Percentiles rank a stretch among this genome's conserved stretches.
Conservation (phyloP, 2,113 vertebrate species). For the Brachirus orientalis region DNA sequence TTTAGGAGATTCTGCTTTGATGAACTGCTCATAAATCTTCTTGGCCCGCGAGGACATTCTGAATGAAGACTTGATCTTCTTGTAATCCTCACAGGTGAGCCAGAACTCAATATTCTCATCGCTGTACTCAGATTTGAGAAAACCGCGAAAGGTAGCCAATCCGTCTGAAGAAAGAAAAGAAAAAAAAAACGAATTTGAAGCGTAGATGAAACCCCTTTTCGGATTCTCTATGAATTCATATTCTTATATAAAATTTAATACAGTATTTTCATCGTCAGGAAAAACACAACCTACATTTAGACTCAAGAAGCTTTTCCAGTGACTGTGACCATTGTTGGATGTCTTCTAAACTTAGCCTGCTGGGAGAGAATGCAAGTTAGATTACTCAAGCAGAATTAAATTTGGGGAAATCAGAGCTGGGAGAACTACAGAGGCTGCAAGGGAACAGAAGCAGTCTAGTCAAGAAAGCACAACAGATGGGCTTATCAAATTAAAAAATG, state of each 20-base stretch:
- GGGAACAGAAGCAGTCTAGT: constrained; percentile 14
- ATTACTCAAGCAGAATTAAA: constrained; percentile 55
- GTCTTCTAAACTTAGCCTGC: constrained; percentile 84
- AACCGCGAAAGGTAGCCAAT: constrained; percentile 81
- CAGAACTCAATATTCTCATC: constrained; percentile 87
- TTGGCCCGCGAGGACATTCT: constrained; percentile 81
- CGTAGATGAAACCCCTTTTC: not conserved
- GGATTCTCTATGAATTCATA: constrained; percentile 13
- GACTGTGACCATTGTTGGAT: constrained; percentile 85
- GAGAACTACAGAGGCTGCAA: not conserved
- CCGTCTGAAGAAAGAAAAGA: constrained; percentile 73
- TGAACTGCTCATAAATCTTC: constrained; percentile 84
- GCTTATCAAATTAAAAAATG: constrained; percentile 55
- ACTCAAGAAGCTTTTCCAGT: constrained; percentile 82
- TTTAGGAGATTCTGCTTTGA: constrained; percentile 83
- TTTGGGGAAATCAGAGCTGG: constrained; percentile 44
- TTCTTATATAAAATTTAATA: constrained; percentile 32
- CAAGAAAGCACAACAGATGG: constrained; percentile 36
- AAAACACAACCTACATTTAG: constrained; percentile 80
- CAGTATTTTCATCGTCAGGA: constrained; percentile 17
- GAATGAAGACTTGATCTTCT: constrained; percentile 81
- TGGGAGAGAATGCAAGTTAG: constrained; percentile 61
- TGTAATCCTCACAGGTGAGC: constrained; percentile 86
- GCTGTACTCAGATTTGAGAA: constrained; percentile 85
- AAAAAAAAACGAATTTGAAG: constrained; percentile 7